phyloP scores from a whole-genome alignment of 2,113 vertebrate species.

The Hippopotamus amphibius region DNA sequence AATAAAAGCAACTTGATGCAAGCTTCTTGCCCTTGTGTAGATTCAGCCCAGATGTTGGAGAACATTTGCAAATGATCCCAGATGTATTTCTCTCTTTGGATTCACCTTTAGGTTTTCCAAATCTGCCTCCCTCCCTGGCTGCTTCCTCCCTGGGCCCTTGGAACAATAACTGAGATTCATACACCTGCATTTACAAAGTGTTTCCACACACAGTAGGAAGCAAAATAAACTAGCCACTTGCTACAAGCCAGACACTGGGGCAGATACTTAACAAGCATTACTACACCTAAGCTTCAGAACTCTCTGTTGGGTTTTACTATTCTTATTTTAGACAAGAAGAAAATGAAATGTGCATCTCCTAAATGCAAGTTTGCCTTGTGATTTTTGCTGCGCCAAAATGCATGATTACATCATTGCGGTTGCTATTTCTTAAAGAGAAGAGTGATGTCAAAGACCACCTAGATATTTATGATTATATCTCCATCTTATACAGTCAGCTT shows the following conservation, averaged over 20 bases:
- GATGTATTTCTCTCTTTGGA: not conserved
- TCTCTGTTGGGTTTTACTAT: not conserved
- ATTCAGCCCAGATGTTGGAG: not conserved
- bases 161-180: slow-evolving; percentile 7
- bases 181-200: slow-evolving; percentile 15
- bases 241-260: not conserved
- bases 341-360: not conserved
- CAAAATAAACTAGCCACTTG: not conserved
- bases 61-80: not conserved
- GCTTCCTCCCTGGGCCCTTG: not conserved
- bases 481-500: not conserved
- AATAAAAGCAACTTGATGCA: not conserved
- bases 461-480: slow-evolving; percentile 5
- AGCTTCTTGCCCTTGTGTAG: not conserved
- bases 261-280: not conserved
- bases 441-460: not conserved
- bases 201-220: not conserved
- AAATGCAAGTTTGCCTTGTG: slow-evolving; percentile 10
- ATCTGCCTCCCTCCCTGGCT: not conserved
- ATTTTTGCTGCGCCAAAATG: slow-evolving; percentile 17
- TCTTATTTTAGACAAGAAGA: not conserved
- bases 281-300: not conserved
- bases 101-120: not conserved
- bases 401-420: not conserved
- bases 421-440: slow-evolving; percentile 37